Evolutionary conservation across 2,797 vertebrate genomes (phyloP).

Genomic region (Catostomus latipinnis): DNA sequence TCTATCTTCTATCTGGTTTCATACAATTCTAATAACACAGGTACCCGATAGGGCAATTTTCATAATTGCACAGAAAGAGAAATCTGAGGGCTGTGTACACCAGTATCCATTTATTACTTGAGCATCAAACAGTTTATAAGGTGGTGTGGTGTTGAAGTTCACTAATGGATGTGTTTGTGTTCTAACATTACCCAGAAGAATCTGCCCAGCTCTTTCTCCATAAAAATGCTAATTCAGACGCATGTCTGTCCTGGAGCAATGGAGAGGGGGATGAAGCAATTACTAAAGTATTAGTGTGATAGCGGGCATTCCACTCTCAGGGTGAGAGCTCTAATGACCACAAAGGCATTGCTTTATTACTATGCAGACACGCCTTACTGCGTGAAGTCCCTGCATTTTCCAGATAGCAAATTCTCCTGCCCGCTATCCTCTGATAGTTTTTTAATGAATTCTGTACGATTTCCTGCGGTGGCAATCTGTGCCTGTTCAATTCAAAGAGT

Average conservation of each 20-base stretch:
- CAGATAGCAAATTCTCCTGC: constrained; percentile 26
- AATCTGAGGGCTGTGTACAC: no score
- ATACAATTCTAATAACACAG: no score
- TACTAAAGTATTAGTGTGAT: constrained; percentile 66
- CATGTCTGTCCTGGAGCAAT: constrained; percentile 52
- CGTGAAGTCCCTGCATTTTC: constrained; percentile 15
- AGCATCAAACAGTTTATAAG: neutral
- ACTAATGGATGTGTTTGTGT: constrained; percentile 19
- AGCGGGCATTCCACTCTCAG: constrained; percentile 35
- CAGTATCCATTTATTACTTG: neutral
- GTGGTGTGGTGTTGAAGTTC: constrained; percentile 2
- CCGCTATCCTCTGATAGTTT: neutral
- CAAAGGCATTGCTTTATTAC: constrained; percentile 38
- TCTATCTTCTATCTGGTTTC: no score
- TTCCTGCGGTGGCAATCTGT: constrained; percentile 1
- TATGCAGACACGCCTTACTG: constrained; percentile 29
- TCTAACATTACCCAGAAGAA: constrained; percentile 5
- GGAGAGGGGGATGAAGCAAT: constrained; percentile 62
- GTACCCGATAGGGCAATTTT: no score
- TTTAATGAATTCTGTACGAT: constrained; percentile 5
- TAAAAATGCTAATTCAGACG: constrained; percentile 77
- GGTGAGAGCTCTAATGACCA: constrained; percentile 60
- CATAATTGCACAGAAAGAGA: no score
- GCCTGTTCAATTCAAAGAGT: constrained; percentile 1
- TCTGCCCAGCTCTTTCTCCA: constrained; percentile 57